Evolutionary conservation across 2,797 vertebrate species (phyloP).

Genomic region (Sitta carolinensis): DNA sequence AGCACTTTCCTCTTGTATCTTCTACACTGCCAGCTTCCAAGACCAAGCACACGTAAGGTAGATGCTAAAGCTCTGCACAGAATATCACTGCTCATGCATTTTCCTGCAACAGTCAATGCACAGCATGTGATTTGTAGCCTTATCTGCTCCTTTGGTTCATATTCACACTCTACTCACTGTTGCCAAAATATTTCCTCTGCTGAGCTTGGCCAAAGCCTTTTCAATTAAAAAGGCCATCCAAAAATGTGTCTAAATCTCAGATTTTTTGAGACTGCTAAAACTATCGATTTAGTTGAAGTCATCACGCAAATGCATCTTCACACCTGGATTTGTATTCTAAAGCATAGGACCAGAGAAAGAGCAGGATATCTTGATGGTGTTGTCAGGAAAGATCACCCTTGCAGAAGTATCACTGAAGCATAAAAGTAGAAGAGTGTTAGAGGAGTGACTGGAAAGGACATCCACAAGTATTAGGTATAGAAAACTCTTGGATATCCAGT

Average conservation of each 20-base stretch:
- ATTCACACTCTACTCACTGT: not conserved
- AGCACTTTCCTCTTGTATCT: not conserved
- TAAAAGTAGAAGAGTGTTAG: not conserved
- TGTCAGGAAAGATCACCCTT: not conserved
- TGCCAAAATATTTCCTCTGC: not conserved
- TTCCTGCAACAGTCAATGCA: not conserved
- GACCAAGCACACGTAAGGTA: not conserved
- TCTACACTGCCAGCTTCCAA: not conserved
- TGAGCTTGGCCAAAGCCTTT: not conserved
- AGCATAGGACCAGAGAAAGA: not conserved
- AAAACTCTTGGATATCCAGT: not conserved
- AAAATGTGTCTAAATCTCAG: not conserved
- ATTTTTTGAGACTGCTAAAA: not conserved
- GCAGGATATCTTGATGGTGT: not conserved
- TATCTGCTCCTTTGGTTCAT: not conserved
- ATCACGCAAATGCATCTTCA: not conserved
- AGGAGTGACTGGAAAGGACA: not conserved
- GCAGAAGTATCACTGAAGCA: not conserved
- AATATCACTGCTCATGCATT: not conserved
- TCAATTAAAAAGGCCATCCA: not conserved
- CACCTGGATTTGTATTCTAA: not conserved
- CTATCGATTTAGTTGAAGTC: not conserved
- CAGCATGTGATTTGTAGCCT: not conserved
- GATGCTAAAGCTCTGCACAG: not conserved
- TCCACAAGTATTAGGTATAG: not conserved